Evolutionary conservation across 2,888 invertebrate species (phyloP).

Genomic region (Emesis furor): DNA sequence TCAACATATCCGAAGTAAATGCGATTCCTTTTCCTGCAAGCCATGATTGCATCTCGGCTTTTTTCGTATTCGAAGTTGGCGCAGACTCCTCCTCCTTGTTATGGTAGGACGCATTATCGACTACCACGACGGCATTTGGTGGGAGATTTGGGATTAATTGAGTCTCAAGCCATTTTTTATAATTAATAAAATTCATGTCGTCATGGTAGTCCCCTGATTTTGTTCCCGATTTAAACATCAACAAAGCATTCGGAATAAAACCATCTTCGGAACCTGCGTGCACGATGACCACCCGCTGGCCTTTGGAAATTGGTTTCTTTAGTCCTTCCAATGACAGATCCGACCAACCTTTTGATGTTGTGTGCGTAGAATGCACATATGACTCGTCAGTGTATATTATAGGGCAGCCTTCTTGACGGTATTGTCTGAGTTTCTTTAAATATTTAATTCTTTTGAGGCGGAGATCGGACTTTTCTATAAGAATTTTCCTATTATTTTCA

Average conservation of each 20-base stretch:
- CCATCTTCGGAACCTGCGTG: conserved; percentile 66
- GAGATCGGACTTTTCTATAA: conserved; percentile 63
- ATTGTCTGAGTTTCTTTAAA: conserved; percentile 45
- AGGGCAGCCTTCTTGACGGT: conserved; percentile 31
- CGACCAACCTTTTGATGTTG: conserved; percentile 34
- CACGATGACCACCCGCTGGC: conserved; percentile 52
- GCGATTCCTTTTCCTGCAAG: conserved; percentile 55
- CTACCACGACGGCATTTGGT: conserved; percentile 56
- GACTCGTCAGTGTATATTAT: conserved; percentile 73
- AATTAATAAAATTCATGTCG: conserved; percentile 71
- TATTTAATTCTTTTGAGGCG: conserved; percentile 44
- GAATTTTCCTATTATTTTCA: conserved; percentile 65
- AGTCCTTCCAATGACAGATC: conserved; percentile 38
- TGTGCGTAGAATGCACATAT: conserved; percentile 34
- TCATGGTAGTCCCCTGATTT: conserved; percentile 70
- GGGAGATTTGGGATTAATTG: conserved; percentile 73
- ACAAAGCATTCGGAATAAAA: conserved; percentile 65
- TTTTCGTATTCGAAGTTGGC: conserved; percentile 59
- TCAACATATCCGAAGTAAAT: conserved; percentile 48
- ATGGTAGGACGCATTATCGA: conserved; percentile 47
- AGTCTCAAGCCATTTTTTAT: conserved; percentile 69
- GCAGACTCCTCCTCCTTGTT: conserved; percentile 61
- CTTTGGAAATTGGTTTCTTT: conserved; percentile 39
- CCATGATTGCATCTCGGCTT: conserved; percentile 67
- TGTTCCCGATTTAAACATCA: conserved; percentile 59